A percentile compares a stretch with the other conserved stretches of the same genome.
phyloP scores from a whole-genome alignment of 2,797 vertebrate species.

The Pempheris klunzingeri region DNA sequence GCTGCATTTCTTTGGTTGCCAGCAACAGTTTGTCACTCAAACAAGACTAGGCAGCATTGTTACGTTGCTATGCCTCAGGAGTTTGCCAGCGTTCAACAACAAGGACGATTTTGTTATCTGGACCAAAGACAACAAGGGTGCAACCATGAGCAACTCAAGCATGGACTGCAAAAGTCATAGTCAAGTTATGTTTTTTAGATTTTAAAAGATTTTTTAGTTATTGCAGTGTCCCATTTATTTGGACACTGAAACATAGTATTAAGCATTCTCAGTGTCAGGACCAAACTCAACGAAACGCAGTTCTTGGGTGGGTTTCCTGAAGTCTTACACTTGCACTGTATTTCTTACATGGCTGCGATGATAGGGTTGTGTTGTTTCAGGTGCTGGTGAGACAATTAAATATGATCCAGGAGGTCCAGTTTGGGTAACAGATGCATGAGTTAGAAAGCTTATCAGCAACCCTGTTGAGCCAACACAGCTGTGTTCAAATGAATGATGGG shows the following conservation, averaged over 20 bases:
- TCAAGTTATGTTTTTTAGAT: not conserved
- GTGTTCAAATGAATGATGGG: too few relatives aligned
- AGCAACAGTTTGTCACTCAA: conserved; percentile 20
- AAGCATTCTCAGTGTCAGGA: not conserved
- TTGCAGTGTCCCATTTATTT: not conserved
- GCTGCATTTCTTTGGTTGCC: conserved; percentile 30
- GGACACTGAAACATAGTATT: not conserved
- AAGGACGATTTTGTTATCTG: conserved; percentile 9
- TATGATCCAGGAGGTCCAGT: not conserved
- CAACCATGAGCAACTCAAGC: not conserved
- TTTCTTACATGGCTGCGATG: not conserved
- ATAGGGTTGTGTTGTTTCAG: not conserved
- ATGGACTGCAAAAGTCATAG: not conserved
- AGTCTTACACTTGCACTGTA: not conserved
- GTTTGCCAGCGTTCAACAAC: not conserved
- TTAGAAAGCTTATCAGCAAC: not conserved
- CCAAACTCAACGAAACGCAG: not conserved
- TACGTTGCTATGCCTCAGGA: not conserved
- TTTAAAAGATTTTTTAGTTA: not conserved
- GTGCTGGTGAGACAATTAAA: not conserved
- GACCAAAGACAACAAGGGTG: conserved; percentile 1
- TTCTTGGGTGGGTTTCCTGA: not conserved
- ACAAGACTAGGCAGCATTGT: conserved; percentile 6
- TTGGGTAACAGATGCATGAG: not conserved
- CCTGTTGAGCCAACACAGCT: too few relatives aligned